These are phyloP conservation scores for Potorous gilbertii DNA, from an alignment of 2,797 vertebrate genomes.

Conservation along the genomic window DNA sequence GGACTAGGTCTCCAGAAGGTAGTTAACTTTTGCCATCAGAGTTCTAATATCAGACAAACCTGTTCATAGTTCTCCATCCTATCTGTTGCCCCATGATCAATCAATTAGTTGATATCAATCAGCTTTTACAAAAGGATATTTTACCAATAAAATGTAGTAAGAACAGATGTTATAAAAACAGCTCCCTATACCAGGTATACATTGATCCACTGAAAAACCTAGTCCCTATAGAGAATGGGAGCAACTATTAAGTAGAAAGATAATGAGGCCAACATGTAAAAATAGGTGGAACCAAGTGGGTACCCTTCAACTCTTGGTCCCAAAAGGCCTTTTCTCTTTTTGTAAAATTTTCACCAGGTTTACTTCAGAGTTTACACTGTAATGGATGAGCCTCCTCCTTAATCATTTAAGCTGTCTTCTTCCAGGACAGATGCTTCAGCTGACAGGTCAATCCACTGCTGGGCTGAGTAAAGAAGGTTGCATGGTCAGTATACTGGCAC, in stretches of 20 bases:
- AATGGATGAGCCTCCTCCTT: not conserved
- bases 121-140: not conserved
- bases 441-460: too few relatives aligned
- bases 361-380: not conserved
- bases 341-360: conserved; percentile 5
- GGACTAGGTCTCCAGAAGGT: not conserved
- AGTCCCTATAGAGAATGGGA: too few relatives aligned
- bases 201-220: too few relatives aligned
- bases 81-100: not conserved
- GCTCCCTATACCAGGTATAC: too few relatives aligned
- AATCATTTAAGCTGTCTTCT: too few relatives aligned
- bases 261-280: conserved; percentile 61
- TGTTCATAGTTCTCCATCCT: not conserved
- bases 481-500: too few relatives aligned
- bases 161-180: not conserved
- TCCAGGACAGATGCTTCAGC: too few relatives aligned
- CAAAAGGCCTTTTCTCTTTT: not conserved
- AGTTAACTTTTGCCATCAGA: too few relatives aligned
- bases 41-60: not conserved
- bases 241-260: conserved; percentile 28
- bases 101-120: not conserved
- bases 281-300: conserved; percentile 4
- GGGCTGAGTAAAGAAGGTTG: too few relatives aligned
- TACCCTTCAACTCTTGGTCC: too few relatives aligned
- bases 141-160: not conserved